These are phyloP conservation scores for Ardeotis arabs DNA, from an alignment of 2,113 vertebrate genomes.

Conservation along the genomic window DNA sequence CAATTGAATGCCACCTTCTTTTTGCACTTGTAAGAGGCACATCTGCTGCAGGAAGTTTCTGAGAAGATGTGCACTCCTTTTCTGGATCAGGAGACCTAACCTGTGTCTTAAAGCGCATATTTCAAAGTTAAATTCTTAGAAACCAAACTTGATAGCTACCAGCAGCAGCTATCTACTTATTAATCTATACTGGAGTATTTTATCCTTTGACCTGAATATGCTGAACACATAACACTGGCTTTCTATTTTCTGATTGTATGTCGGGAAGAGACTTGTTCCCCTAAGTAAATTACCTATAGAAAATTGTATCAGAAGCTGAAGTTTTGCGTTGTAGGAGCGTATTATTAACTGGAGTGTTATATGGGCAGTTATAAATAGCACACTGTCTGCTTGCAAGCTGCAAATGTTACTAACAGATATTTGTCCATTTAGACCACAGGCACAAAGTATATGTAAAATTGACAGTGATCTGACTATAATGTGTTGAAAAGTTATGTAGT, in stretches of 20 bases:
- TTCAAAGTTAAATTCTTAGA: neutral
- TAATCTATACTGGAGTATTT: fast-evolving
- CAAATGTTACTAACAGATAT: neutral
- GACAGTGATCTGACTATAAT: neutral
- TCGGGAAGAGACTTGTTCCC: neutral
- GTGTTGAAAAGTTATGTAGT: neutral
- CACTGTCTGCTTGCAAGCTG: neutral
- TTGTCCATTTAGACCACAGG: neutral
- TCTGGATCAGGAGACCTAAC: neutral
- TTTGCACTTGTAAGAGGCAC: neutral
- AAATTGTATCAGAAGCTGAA: neutral
- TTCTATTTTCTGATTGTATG: neutral
- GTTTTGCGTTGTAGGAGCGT: neutral
- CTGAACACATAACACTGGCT: neutral
- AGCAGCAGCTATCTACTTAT: neutral
- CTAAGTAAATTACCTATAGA: neutral
- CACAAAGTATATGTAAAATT: neutral
- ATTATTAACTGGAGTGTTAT: neutral
- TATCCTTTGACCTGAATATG: neutral
- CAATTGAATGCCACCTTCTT: neutral
- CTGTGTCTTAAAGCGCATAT: neutral
- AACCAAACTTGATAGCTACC: neutral
- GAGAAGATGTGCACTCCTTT: neutral
- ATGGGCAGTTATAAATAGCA: neutral
- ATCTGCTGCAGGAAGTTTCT: neutral